Percentiles rank a stretch among this genome's conserved stretches.
phyloP scores from a whole-genome alignment of 2,113 vertebrate species.

The Carassius gibelio region DNA sequence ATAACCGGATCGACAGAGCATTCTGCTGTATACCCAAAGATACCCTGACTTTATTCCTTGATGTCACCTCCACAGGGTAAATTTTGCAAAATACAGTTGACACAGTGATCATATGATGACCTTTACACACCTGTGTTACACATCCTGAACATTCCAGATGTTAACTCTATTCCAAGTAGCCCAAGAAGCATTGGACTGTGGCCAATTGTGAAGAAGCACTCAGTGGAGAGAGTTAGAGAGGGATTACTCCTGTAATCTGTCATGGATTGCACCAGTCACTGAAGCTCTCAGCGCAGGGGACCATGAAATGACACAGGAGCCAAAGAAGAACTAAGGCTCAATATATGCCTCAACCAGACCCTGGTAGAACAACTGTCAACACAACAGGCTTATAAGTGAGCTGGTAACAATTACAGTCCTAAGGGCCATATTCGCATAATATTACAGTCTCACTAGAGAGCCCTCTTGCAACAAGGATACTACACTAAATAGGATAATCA shows the following conservation, averaged over 20 bases:
- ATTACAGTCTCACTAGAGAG: conserved; percentile 58
- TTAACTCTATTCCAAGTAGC: not conserved
- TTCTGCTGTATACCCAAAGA: not conserved
- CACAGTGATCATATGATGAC: not conserved
- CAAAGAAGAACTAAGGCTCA: not conserved
- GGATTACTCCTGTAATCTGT: conserved; percentile 65
- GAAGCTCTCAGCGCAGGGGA: conserved; percentile 27
- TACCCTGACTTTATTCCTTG: not conserved
- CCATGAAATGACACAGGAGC: conserved; percentile 23
- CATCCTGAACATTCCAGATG: not conserved
- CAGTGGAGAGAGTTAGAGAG: conserved; percentile 50
- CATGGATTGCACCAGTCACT: conserved; percentile 37
- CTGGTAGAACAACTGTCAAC: conserved; percentile 44
- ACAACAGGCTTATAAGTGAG: conserved; percentile 62
- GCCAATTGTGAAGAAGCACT: conserved; percentile 53
- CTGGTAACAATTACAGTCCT: conserved; percentile 62
- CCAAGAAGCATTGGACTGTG: conserved; percentile 21
- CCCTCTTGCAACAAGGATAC: not conserved
- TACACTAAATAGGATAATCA: conserved; percentile 13
- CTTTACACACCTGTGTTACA: not conserved
- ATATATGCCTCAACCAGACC: conserved; percentile 25
- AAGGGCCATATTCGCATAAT: conserved; percentile 43
- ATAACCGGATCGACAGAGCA: not conserved
- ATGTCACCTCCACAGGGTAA: not conserved
- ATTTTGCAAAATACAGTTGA: not conserved